Base-by-base conservation (phyloP, 64 coral and sea anemone species). In the Montipora foliosa region DNA sequence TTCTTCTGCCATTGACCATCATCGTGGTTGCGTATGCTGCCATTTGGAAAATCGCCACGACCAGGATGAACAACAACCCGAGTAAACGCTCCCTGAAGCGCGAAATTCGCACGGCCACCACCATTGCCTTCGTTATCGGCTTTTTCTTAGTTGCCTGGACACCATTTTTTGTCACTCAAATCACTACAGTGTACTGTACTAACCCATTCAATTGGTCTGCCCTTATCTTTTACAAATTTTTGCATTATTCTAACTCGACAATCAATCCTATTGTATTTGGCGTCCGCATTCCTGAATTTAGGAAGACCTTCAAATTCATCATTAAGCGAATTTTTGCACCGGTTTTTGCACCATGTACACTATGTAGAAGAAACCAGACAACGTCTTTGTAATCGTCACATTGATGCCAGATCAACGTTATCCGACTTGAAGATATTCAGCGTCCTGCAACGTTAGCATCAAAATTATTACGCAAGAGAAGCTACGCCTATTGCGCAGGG, bases 231-330 rank as follows among this genome's bases (percentile, higher is more conserved):
- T 94, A 89, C 64, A 97, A 97, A 90, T 83, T 97, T 62, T 83
- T 97, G 1, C 96, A 97, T 49, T 97, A 97, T 78, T 89, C 81
- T 16, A 97, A 97, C 37, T 94, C 92, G 51, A 90, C 96, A 67
- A 83, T 97, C 51, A 97, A 97, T 69, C 96, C 96, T 1, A 80
- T 97, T 53, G 96, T 97, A n/a, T 97, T 92, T 70, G 96, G 96
- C 14, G 96, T 97, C 3, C 81, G 96, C 67, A 97, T 97, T 68
- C 96, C 96, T 0, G 96, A 97, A 74, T 97, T 97, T 75, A 88
- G 96, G 69, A 97, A 97, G 74, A 97, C 96, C 15, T 97, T 97
- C 60, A 97, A 97, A 76, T 97, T 97, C 67, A 95, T 97, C 58
- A 46, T 97, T 7, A 94, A 88, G 44, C 83, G 92, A 22, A 91